A percentile compares a stretch with the other conserved stretches of the same genome.
Evolutionary conservation across 2,888 invertebrate species (phyloP).

Genomic region (Microctonus aethiopoides): DNA sequence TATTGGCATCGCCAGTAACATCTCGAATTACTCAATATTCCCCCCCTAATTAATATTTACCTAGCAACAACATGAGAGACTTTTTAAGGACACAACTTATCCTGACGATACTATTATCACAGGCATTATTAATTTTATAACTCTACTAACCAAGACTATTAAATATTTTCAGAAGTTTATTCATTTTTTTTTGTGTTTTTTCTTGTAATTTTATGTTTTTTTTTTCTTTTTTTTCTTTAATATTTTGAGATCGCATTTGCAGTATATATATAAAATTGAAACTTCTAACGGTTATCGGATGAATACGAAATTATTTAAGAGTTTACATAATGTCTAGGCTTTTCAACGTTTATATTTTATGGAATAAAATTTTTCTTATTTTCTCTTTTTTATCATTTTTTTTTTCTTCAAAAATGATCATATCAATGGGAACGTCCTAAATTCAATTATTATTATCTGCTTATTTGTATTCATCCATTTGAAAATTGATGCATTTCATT

Average conservation of each 20-base stretch:
- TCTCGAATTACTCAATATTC: constrained; percentile 39
- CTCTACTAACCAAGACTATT: constrained; percentile 66
- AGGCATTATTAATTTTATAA: constrained; percentile 72
- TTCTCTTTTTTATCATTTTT: no score
- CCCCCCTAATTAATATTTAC: constrained; percentile 59
- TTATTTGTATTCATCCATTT: constrained; percentile 26
- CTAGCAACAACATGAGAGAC: constrained; percentile 70
- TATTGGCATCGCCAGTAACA: constrained; percentile 37
- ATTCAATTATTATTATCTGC: constrained; percentile 18
- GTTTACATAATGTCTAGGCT: constrained; percentile 60
- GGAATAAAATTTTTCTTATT: constrained; percentile 20
- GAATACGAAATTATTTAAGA: constrained; percentile 55
- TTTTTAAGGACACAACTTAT: constrained; percentile 76
- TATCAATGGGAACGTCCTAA: neutral
- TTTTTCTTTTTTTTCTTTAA: constrained; percentile 34
- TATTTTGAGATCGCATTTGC: constrained; percentile 35
- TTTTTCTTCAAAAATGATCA: constrained; percentile 21
- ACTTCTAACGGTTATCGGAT: constrained; percentile 62
- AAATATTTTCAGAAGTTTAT: constrained; percentile 60
- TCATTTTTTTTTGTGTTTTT: constrained; percentile 40
- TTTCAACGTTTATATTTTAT: constrained; percentile 40
- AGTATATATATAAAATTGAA: constrained; percentile 60
- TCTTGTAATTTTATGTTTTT: constrained; percentile 46
- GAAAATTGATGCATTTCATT: constrained; percentile 24
- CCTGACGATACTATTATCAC: constrained; percentile 79